Percentiles rank a stretch among this genome's conserved stretches.
Evolutionary conservation across 2,888 invertebrate species (phyloP).

Genomic region (Scaptomyza parva): DNA sequence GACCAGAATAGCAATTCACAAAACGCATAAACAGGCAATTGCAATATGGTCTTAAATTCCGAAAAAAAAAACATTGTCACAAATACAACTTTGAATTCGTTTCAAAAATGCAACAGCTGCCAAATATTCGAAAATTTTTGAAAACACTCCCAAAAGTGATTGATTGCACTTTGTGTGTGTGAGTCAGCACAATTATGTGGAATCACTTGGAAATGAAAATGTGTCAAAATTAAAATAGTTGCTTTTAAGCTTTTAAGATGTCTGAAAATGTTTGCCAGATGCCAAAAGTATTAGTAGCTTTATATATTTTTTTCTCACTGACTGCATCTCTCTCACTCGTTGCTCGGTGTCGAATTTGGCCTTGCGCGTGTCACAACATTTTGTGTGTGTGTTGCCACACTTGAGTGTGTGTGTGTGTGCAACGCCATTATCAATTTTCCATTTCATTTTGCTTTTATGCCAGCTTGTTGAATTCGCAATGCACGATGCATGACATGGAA

Average conservation of each 20-base stretch:
- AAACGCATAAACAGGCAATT: slow-evolving; percentile 63
- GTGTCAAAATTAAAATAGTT: neutral
- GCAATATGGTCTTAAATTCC: slow-evolving; percentile 29
- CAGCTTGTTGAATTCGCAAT: slow-evolving; percentile 53
- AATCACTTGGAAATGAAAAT: neutral
- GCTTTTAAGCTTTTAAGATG: slow-evolving; percentile 2
- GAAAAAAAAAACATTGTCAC: neutral
- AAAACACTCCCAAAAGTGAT: slow-evolving; percentile 18
- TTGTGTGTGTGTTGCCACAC: slow-evolving; percentile 20
- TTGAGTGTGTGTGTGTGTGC: slow-evolving; percentile 33
- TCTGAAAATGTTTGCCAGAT: slow-evolving; percentile 14
- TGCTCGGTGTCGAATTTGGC: slow-evolving; percentile 18
- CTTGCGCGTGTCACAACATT: slow-evolving; percentile 23
- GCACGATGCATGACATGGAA: slow-evolving; percentile 52
- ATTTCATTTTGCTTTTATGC: slow-evolving; percentile 48
- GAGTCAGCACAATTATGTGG: slow-evolving; percentile 20
- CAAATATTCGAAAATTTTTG: neutral
- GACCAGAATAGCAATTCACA: slow-evolving; percentile 36
- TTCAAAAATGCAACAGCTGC: slow-evolving; percentile 13
- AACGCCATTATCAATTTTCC: slow-evolving; percentile 53
- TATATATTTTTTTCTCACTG: too few species aligned
- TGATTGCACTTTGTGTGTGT: slow-evolving; percentile 19
- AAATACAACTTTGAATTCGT: neutral
- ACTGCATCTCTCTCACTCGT: slow-evolving; percentile 1
- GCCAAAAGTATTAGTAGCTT: slow-evolving; percentile 11